Evolutionary conservation across 2,797 vertebrate species (phyloP).

Genomic region (Macropodus opercularis): DNA sequence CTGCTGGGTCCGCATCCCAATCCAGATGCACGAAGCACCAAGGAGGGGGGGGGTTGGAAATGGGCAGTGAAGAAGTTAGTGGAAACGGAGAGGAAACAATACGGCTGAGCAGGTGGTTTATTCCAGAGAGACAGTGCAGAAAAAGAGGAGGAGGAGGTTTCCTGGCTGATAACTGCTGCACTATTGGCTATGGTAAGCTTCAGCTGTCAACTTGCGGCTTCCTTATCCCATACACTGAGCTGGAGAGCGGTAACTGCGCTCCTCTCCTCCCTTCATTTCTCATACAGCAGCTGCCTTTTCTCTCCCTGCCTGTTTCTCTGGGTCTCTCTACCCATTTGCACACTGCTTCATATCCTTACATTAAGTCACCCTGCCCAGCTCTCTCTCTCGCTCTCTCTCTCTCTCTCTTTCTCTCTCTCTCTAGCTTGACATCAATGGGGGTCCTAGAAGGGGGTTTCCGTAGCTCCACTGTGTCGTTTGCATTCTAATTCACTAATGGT

Average conservation of each 20-base stretch:
- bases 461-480: constrained; percentile 34
- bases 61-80: constrained; percentile 26
- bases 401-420: constrained; percentile 31
- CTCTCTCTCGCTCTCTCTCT: constrained; percentile 32
- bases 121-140: constrained; percentile 23
- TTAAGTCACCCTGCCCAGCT: constrained; percentile 33
- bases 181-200: constrained; percentile 59
- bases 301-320: constrained; percentile 26
- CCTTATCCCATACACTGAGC: constrained; percentile 33
- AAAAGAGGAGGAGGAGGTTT: constrained; percentile 36
- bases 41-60: constrained; percentile 3
- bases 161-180: constrained; percentile 37
- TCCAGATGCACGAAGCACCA: constrained; percentile 20
- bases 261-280: constrained; percentile 57
- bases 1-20: constrained; percentile 87
- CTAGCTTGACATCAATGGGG: constrained; percentile 86
- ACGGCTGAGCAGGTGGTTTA: constrained; percentile 50
- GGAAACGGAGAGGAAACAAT: constrained; percentile 21
- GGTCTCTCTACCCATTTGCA: constrained; percentile 46
- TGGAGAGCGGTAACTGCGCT: constrained; percentile 33
- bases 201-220: constrained; percentile 60
- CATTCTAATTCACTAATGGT: constrained; percentile 32
- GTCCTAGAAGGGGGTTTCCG: constrained; percentile 80
- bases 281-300: constrained; percentile 35
- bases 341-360: constrained; percentile 53